phyloP scores from a whole-genome alignment of 2,113 vertebrate genomes.

The Mormyrus lacerda region DNA sequence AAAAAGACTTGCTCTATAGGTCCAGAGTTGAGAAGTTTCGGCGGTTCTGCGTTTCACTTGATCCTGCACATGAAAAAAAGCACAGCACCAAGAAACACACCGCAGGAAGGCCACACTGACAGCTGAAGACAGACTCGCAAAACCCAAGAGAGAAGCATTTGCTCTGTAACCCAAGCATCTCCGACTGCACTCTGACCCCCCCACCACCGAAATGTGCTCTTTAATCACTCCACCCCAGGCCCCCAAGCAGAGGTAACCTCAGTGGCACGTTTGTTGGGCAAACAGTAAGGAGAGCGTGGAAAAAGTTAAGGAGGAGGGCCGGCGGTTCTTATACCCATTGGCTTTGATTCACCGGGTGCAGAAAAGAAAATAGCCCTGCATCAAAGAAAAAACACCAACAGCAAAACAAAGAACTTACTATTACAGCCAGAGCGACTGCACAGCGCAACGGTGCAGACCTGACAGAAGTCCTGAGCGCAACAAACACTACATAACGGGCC shows the following conservation, averaged over 20 bases:
- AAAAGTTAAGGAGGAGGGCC: background rate
- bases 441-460: background rate
- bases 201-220: background rate
- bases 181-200: background rate
- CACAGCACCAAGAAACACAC: background rate
- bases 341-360: background rate
- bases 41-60: background rate
- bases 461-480: background rate
- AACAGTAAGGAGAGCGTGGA: background rate
- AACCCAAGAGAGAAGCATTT: background rate
- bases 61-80: background rate
- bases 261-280: background rate
- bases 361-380: background rate
- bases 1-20: background rate
- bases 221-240: background rate
- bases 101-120: background rate
- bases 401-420: background rate
- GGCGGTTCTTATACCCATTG: background rate
- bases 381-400: background rate
- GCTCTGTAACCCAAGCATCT: background rate
- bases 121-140: background rate
- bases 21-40: background rate
- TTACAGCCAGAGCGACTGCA: background rate
- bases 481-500: background rate
- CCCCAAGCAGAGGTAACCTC: background rate